A percentile compares a stretch with the other conserved stretches of the same genome.
These are phyloP conservation scores for Trichacis sp. DNA, from an alignment of 2,888 invertebrate species.

Conservation along the genomic window DNA sequence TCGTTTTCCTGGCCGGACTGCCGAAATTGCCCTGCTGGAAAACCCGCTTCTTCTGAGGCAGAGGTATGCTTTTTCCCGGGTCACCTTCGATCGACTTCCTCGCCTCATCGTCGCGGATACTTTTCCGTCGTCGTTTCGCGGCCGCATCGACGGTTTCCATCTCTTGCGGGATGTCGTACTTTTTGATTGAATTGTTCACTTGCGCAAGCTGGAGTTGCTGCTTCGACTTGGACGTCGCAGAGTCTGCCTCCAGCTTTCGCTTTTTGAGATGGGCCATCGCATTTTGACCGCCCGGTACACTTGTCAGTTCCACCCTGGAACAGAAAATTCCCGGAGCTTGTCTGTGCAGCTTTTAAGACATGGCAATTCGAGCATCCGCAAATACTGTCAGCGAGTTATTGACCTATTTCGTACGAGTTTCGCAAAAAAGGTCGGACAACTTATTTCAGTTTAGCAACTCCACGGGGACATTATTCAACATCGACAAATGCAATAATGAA, in stretches of 20 bases:
- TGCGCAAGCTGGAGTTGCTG: constrained; percentile 53
- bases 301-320: constrained; percentile 70
- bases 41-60: constrained; percentile 75
- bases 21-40: constrained; percentile 68
- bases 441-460: neutral
- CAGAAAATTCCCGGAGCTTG: constrained; percentile 68
- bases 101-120: constrained; percentile 64
- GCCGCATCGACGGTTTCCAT: constrained; percentile 71
- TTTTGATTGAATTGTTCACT: constrained; percentile 53
- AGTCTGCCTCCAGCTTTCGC: constrained; percentile 76
- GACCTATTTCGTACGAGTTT: neutral
- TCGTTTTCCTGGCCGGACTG: constrained; percentile 67
- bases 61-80: constrained; percentile 66
- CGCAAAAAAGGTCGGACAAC: neutral
- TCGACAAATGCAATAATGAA: neutral
- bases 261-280: constrained; percentile 78
- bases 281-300: constrained; percentile 72
- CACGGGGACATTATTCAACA: neutral
- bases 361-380: neutral
- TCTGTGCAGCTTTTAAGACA: constrained; percentile 43
- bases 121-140: constrained; percentile 70
- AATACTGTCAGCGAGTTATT: neutral
- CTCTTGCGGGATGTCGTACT: constrained; percentile 67
- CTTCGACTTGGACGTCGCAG: constrained; percentile 58
- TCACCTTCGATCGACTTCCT: constrained; percentile 60